Conservation (phyloP, 2,797 vertebrate genomes). For the Phrynocephalus guinanensis region DNA sequence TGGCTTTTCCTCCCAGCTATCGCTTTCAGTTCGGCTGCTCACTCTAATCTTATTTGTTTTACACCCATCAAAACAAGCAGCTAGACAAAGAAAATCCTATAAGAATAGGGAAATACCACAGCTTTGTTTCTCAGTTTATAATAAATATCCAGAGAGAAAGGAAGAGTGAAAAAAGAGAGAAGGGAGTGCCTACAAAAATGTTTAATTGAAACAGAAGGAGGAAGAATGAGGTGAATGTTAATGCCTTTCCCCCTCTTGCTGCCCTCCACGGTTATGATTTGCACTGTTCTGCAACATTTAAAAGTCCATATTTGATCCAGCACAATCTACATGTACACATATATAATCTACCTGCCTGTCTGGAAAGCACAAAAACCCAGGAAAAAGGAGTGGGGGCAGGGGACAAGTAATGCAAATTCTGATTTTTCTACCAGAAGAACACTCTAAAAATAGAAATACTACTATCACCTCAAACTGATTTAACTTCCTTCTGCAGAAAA, state of each 20-base stretch:
- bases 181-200: constrained; percentile 63
- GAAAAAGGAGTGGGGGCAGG: constrained; percentile 30
- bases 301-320: constrained; percentile 74
- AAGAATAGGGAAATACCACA: constrained; percentile 82
- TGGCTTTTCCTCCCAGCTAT: constrained; percentile 89
- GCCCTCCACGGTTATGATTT: constrained; percentile 60
- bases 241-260: constrained; percentile 54
- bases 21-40: constrained; percentile 88
- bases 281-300: constrained; percentile 72
- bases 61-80: constrained; percentile 90
- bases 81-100: constrained; percentile 87
- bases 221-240: constrained; percentile 73
- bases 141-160: constrained; percentile 62
- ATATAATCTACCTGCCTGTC: constrained; percentile 30
- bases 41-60: constrained; percentile 90
- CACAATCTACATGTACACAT: constrained; percentile 76
- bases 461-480: constrained; percentile 77
- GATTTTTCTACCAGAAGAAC: constrained; percentile 74
- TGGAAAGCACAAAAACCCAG: constrained; percentile 62
- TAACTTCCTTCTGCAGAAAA: constrained; percentile 61
- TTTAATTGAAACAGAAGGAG: constrained; percentile 49
- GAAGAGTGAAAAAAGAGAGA: constrained; percentile 17
- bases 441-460: constrained; percentile 83
- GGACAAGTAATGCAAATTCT: constrained; percentile 70
- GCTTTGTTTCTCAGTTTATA: constrained; percentile 76